Percentiles rank a stretch among this genome's conserved stretches.
Conservation (phyloP, 1,140 invertebrate genomes). For the Proctacanthus coquilletti region DNA sequence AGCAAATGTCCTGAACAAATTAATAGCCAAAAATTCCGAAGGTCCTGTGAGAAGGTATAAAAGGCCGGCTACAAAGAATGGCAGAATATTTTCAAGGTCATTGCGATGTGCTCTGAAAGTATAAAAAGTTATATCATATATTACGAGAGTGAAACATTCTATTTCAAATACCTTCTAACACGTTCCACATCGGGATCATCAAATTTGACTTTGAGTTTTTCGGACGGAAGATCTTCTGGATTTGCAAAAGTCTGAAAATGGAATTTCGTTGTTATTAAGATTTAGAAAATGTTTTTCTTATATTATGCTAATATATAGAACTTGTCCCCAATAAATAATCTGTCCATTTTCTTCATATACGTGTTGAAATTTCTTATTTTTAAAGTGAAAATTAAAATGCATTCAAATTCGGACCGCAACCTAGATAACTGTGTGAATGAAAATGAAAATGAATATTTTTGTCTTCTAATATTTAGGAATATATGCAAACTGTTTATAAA, state of each 20-base stretch:
- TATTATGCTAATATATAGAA: too few relatives aligned
- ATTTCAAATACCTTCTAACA: constrained; percentile 24
- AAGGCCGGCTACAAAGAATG: constrained; percentile 42
- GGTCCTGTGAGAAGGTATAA: constrained; percentile 45
- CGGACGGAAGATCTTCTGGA: constrained; percentile 34
- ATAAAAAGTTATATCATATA: constrained; percentile 2
- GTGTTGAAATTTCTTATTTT: too few relatives aligned
- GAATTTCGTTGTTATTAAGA: constrained; percentile 4
- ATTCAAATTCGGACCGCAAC: too few relatives aligned
- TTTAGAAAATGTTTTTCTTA: too few relatives aligned
- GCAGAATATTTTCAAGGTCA: constrained; percentile 51
- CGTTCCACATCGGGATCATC: constrained; percentile 41
- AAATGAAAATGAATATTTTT: too few relatives aligned
- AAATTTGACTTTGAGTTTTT: constrained; percentile 31
- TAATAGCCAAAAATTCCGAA: constrained; percentile 31
- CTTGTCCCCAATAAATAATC: too few relatives aligned
- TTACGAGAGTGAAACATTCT: background rate
- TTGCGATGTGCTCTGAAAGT: constrained; percentile 45
- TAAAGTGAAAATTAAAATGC: too few relatives aligned
- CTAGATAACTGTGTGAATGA: too few relatives aligned
- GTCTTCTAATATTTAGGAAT: too few relatives aligned
- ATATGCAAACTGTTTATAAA: too few relatives aligned
- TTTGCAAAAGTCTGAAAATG: constrained; percentile 39
- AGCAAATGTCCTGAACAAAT: constrained; percentile 42
- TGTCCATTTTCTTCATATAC: too few relatives aligned